Base-by-base conservation (phyloP, 2,888 invertebrate species). In the Erebia epiphron region DNA sequence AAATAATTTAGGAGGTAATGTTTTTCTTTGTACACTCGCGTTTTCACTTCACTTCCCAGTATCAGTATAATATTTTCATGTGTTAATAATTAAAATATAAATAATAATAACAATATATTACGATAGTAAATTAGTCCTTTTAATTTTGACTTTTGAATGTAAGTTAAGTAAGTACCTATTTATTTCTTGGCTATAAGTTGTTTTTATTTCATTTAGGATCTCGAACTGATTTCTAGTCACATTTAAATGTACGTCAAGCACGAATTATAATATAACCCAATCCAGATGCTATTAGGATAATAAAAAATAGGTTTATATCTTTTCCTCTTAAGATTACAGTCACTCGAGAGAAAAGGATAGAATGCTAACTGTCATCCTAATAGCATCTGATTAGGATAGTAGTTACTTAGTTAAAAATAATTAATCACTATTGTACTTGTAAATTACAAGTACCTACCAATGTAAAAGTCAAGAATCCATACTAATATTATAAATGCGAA, bases 191-290 rank as follows among this genome's bases (percentile, higher is more conserved):
- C 16, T 62, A 13, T 11, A 43, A 26, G 21, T 57, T 54, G 13
- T 21, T 58, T 64, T 49, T 26, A 50, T 62, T 61, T 64, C 54
- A 54, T 64, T 64, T 41, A 64, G 11, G 68, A 69, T 71, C 69
- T 66, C 73, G 35, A 21, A 60, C 13, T 66, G 21, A 63, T 66
- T 64, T 72, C 73, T 73, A 73, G 73, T 73, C 73, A 68, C 57
- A 52, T 57, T 26, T 43, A 50, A 63, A 26, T 52, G 21, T 61
- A 64, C 1, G 11, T 54, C 52, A 64, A 35, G 64, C 52, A 52
- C 52, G 52, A 46, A 41, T 41, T 60, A 41, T 16, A 21, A 7
- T n/a, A 46, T 46, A 46, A 35, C 35, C 35, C 35, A 35, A 35
- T 35, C 35, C 35, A 35, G 35, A 35, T 35, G 35, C 7, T 35